These are phyloP conservation scores for Brachionus calyciflorus DNA, from an alignment of 1,140 invertebrate species.

Conservation along the genomic window DNA sequence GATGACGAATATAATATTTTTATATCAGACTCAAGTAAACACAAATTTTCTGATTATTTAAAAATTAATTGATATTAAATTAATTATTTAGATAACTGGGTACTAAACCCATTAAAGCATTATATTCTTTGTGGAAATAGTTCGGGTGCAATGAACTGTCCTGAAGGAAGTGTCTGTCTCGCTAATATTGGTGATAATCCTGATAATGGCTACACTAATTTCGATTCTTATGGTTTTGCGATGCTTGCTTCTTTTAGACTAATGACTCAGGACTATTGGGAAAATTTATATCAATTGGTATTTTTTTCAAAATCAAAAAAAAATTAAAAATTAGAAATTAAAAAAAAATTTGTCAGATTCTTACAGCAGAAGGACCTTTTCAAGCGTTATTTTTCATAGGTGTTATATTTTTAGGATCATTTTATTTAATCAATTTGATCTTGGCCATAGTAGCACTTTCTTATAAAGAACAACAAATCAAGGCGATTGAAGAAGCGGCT, in stretches of 20 bases:
- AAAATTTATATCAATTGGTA: slow-evolving; percentile 83
- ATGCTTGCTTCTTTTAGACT: slow-evolving; percentile 90
- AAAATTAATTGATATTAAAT: background rate
- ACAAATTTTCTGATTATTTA: no score
- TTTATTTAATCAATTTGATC: slow-evolving; percentile 97
- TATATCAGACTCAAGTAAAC: background rate
- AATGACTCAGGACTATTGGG: slow-evolving; percentile 98
- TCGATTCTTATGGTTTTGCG: slow-evolving; percentile 95
- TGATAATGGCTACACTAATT: slow-evolving; percentile 94
- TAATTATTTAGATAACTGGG: background rate
- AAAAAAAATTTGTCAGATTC: slow-evolving; percentile 68
- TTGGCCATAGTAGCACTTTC: slow-evolving; percentile 99
- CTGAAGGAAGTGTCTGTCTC: slow-evolving; percentile 78
- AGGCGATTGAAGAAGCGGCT: slow-evolving; percentile 34
- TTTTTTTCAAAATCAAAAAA: no score
- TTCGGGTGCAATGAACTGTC: slow-evolving; percentile 66
- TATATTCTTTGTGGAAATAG: slow-evolving; percentile 65
- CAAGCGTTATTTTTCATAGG: slow-evolving; percentile 96
- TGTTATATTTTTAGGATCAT: slow-evolving; percentile 95
- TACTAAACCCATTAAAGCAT: slow-evolving; percentile 55
- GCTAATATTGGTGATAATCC: slow-evolving; percentile 90
- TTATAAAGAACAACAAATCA: slow-evolving; percentile 78
- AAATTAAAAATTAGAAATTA: background rate
- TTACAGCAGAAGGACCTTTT: slow-evolving; percentile 89
- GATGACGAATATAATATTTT: background rate